Base-by-base conservation (phyloP, 2,797 vertebrate species). In the Acanthurus lineatus region DNA sequence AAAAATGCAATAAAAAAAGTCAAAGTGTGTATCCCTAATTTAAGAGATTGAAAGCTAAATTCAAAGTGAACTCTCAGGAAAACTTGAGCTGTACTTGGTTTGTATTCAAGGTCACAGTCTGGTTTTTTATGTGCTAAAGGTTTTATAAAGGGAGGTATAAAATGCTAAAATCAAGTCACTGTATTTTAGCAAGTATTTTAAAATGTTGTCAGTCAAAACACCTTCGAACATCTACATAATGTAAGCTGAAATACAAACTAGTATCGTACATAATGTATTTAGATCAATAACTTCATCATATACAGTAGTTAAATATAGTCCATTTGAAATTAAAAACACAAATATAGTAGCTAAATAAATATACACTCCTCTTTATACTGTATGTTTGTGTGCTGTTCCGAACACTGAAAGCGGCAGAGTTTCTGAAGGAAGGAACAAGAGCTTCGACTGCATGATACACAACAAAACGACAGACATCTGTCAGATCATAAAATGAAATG, bases 281-380 rank as follows among this genome's bases (percentile, higher is more conserved):
- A 49, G 15, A 76, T 84, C 35, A 73, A 71, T 85, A 49, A 72
- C 40, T 52, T 81, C 58, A 77, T 85, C 83, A 82, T 79, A 81
- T 61, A 84, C 73, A 83, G 67, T 54, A 86, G 82, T 91, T 91
- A 89, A 91, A 92, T 88, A 90, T 65, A 86, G 32, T 73, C 48
- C 32, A 88, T 88, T 82, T 81, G 44, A 88, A 89, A 85, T 91
- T 81, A 82, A 80, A 89, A 88, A 82, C 44, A 84, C 28, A 78
- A 40, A 71, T 86, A 84, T 52, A 86, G 60, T 77, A 83, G 59
- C 85, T 87, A 86, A 92, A 94, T 93, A 94, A 94, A 94, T 93
- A 94, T 78, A 89, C 59, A 84, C 47, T 86, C 71, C 64, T 79
- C 66, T 76, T 75, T 78, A 42, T 42, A 42, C 15, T 49, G 16